phyloP scores from a whole-genome alignment of 2,797 vertebrate genomes.

The Alexandromys oeconomus region DNA sequence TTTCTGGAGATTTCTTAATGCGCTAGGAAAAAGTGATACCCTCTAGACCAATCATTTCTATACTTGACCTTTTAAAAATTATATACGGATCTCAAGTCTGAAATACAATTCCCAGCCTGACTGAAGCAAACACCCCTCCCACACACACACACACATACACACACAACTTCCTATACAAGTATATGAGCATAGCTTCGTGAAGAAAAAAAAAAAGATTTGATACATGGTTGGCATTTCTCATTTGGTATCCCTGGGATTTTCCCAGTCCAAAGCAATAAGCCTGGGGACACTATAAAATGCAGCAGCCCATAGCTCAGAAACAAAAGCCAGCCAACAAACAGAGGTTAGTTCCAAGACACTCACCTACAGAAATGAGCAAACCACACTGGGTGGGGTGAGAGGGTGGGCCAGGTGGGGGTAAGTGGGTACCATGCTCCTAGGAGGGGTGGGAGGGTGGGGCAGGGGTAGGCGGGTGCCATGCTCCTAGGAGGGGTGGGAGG shows the following conservation, averaged over 20 bases:
- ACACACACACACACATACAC: accelerated
- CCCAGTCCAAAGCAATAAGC: slow-evolving; percentile 45
- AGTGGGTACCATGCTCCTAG: too few species aligned
- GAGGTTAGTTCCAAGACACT: background rate
- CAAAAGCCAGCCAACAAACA: background rate
- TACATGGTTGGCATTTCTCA: slow-evolving; percentile 15
- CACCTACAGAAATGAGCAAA: background rate
- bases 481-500: background rate
- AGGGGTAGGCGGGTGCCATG: too few species aligned
- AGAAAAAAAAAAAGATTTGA: slow-evolving; percentile 1
- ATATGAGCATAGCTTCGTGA: background rate
- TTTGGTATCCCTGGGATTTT: slow-evolving; percentile 17
- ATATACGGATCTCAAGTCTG: slow-evolving; percentile 13
- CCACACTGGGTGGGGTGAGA: background rate
- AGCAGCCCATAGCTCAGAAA: slow-evolving; percentile 7
- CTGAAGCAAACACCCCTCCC: background rate
- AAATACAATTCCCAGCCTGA: background rate
- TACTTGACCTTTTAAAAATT: background rate
- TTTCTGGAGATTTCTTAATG: background rate
- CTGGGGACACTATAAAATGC: slow-evolving; percentile 13
- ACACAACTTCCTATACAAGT: background rate
- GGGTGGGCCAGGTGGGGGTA: too few species aligned
- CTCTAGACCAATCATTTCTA: background rate
- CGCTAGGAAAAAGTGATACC: background rate
- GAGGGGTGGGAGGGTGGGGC: background rate